Conservation (phyloP, 2,113 vertebrate species). For the Alaudala cheleensis region DNA sequence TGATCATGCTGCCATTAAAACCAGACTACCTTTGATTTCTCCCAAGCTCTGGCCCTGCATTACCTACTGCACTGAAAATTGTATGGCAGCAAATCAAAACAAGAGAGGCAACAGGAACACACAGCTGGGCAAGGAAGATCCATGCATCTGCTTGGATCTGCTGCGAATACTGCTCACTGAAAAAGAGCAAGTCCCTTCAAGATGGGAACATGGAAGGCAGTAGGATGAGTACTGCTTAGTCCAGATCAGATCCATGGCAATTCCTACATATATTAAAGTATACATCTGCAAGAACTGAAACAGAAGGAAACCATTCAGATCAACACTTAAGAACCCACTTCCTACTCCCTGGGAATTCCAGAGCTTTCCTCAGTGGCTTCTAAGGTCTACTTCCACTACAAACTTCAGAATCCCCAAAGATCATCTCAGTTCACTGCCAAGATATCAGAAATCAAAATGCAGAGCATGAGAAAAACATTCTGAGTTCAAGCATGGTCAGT, state of each 20-base stretch:
- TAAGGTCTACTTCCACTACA: not conserved
- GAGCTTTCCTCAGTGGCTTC: not conserved
- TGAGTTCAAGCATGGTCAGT: accelerated
- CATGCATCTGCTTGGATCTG: not conserved
- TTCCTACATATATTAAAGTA: not conserved
- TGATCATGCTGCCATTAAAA: not conserved
- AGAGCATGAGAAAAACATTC: not conserved
- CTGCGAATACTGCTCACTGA: not conserved
- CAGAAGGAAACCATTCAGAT: not conserved
- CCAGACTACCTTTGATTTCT: not conserved
- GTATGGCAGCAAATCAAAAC: not conserved
- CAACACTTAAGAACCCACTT: not conserved
- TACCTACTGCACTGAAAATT: not conserved
- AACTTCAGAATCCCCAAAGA: not conserved
- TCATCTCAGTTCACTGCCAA: not conserved
- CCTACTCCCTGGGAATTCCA: not conserved
- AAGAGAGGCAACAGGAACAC: not conserved
- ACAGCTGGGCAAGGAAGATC: not conserved
- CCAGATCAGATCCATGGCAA: not conserved
- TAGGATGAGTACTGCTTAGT: not conserved
- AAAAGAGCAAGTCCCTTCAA: not conserved
- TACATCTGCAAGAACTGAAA: not conserved
- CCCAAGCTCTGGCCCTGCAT: not conserved
- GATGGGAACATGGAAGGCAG: not conserved
- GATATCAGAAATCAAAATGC: not conserved